These are phyloP conservation scores for Coreoperca whiteheadi DNA, from an alignment of 2,113 vertebrate species.

Conservation along the genomic window DNA sequence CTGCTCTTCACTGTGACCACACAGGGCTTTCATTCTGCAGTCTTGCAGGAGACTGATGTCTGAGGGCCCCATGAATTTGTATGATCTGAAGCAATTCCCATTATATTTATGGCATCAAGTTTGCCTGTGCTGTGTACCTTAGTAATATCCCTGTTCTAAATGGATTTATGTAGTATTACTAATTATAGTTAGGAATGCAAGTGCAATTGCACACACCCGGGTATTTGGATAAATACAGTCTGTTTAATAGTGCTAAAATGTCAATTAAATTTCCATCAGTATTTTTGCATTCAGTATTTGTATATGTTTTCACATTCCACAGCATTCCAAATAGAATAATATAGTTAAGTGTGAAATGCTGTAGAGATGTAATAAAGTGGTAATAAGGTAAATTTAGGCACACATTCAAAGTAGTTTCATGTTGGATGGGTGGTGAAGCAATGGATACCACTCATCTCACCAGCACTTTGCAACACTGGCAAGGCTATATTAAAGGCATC, in stretches of 20 bases:
- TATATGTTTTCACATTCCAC: not conserved
- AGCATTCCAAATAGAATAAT: not conserved
- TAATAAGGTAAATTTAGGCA: not conserved
- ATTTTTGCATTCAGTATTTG: not conserved
- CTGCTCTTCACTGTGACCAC: conserved; percentile 56
- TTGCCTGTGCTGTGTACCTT: not conserved
- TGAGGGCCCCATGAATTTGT: conserved; percentile 9
- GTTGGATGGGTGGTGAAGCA: not conserved
- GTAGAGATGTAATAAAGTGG: not conserved
- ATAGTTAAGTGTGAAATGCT: not conserved
- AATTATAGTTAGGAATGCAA: not conserved
- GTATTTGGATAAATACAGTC: not conserved
- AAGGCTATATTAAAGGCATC: conserved; percentile 17
- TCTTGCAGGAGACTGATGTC: conserved; percentile 32
- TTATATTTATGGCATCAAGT: not conserved
- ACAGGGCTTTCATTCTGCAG: conserved; percentile 43
- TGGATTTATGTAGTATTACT: not conserved
- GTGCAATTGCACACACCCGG: not conserved
- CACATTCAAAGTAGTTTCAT: not conserved
- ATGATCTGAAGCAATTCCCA: not conserved
- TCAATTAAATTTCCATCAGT: not conserved
- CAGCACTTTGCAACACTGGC: not conserved
- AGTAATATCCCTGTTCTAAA: not conserved
- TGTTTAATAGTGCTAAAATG: not conserved
- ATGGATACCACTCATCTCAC: not conserved